Percentiles rank a stretch among this genome's conserved stretches.
Conservation (phyloP, 2,888 invertebrate genomes). For the Cistogaster globosa region DNA sequence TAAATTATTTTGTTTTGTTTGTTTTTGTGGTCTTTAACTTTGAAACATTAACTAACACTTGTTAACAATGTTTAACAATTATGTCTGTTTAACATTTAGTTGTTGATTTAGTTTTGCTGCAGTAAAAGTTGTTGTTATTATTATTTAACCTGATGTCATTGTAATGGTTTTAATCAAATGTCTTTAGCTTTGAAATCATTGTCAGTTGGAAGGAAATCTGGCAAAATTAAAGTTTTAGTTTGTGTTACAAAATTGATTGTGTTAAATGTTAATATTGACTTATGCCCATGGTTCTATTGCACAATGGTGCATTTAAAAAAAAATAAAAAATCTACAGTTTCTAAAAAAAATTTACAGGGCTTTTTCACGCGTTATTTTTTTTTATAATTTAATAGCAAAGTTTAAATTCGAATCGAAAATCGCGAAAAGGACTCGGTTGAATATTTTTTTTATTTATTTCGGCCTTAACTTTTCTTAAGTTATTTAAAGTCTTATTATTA, state of each 20-base stretch:
- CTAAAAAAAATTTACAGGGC: neutral
- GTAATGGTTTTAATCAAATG: constrained; percentile 53
- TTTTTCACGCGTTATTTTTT: too few relatives aligned
- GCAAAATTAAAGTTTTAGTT: constrained; percentile 16
- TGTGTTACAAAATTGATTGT: constrained; percentile 31
- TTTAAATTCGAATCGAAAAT: too few relatives aligned
- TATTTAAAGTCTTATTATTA: too few relatives aligned
- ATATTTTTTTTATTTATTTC: too few relatives aligned
- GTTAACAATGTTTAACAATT: constrained; percentile 25
- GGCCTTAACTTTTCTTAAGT: too few relatives aligned
- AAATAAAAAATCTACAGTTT: neutral
- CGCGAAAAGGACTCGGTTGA: too few relatives aligned
- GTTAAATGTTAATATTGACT: constrained; percentile 40
- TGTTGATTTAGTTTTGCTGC: constrained; percentile 12
- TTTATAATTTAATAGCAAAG: too few relatives aligned
- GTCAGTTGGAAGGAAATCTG: constrained; percentile 27
- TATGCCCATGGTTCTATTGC: neutral
- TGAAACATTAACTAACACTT: constrained; percentile 37
- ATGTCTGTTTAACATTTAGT: neutral
- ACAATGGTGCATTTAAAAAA: too few relatives aligned
- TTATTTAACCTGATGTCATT: constrained; percentile 50
- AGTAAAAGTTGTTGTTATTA: neutral
- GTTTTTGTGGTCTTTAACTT: neutral
- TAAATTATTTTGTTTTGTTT: neutral
- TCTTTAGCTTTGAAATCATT: constrained; percentile 36